Evolutionary conservation across 2,888 invertebrate species (phyloP).

Genomic region (Cabera pusaria): DNA sequence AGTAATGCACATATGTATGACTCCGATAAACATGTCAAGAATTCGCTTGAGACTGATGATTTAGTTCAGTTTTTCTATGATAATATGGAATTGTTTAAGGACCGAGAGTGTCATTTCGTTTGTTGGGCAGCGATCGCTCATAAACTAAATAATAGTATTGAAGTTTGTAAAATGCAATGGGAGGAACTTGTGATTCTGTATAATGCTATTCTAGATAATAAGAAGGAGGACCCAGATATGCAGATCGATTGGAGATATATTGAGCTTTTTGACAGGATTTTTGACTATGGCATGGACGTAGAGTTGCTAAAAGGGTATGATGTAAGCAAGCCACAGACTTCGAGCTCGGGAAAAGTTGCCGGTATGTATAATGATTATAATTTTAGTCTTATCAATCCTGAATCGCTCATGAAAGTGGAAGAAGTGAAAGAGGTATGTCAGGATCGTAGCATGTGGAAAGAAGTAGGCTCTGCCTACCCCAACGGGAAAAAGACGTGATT

Average conservation of each 20-base stretch:
- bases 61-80: conserved; percentile 64
- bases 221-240: conserved; percentile 69
- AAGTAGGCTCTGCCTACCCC: too few relatives aligned
- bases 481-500: too few relatives aligned
- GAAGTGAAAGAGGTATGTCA: too few relatives aligned
- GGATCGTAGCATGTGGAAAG: too few relatives aligned
- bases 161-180: conserved; percentile 59
- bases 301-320: conserved; percentile 58
- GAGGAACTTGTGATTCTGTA: conserved; percentile 56
- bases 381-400: too few relatives aligned
- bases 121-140: conserved; percentile 58
- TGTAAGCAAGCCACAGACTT: conserved; percentile 23
- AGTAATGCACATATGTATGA: too few relatives aligned
- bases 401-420: too few relatives aligned
- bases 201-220: conserved; percentile 60
- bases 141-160: conserved; percentile 45
- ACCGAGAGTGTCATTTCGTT: conserved; percentile 61
- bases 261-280: conserved; percentile 71
- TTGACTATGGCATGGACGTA: conserved; percentile 72
- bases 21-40: too few relatives aligned
- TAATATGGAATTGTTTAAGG: conserved; percentile 66
- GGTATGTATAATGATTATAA: too few relatives aligned
- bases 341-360: conserved; percentile 49
- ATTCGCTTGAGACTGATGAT: conserved; percentile 42
- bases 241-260: conserved; percentile 74